Evolutionary conservation across 2,888 invertebrate genomes (phyloP), one percentile per base, ranked within the genome.

Genomic region (Microctonus aethiopoides): DNA sequence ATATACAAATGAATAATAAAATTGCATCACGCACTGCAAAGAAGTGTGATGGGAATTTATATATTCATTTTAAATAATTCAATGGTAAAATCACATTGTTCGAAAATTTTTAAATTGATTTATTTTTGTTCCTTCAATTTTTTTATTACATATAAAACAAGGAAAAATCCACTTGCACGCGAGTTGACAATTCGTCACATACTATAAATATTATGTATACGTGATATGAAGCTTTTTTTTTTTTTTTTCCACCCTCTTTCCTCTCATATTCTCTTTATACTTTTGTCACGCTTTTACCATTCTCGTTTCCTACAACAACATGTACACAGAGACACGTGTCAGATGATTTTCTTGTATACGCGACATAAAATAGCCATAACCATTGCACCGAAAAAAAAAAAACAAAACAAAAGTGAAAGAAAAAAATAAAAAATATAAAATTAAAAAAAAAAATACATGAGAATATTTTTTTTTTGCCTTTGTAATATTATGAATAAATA

Each of bases 251-350:
- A 4, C 39, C 67, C 34, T 22, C 36, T 26, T 13, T 20, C 46
- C 36, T 16, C 60, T 68, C 39, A 34, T 63, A 11, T 24, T 57
- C 41, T 41, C 32, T 60, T 51, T 51, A 24, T 46, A 7, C 32
- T 52, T 66, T n/a, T 57, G 26, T 65, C 20, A 56, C 22, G 46
- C 56, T 59, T 41, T 13, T 29, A 29, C 56, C 56, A 56, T 56
- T 56, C 56, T 56, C 56, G 56, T 56, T 56, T 56, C 13, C 26
- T 13, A 24, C 56, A 26, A 26, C 20, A 52, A 29, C 56, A 56
- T 29, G 39, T n/a, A 39, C 39, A 39, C 39, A 39, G n/a, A 39
- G 39, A 56, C 24, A 61, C 39, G 41, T 39, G 61, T 22, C 39
- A 41, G 22, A 61, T 39, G 20, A 39, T 41, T 36, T 39, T n/a